Base-by-base conservation (phyloP, 2,888 invertebrate genomes). In the Helicoverpa assulta region DNA sequence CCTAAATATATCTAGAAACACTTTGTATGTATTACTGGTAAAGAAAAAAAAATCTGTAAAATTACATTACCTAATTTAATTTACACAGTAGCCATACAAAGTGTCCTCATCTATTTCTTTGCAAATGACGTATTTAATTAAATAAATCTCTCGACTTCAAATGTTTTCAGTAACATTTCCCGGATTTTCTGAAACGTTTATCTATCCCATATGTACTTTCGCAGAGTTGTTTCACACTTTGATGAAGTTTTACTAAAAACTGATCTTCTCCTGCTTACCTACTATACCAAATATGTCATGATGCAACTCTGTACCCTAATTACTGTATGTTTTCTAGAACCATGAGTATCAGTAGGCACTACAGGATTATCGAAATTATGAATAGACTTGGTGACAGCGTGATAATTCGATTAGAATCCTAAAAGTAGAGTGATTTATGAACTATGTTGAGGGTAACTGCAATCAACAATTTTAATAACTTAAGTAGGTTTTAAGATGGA, bases 401-500 rank as follows among this genome's bases (percentile, higher is more conserved):
- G 88, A 89, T 90, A 90, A 86, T 78, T 86, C 83, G 81, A 86
- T 73, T 84, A 85, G 81, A 85, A 70, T 84, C 78, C 82, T 83
- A 84, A 77, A 73, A 76, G 83, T 87, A 86, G 85, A 84, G 79
- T 74, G 66, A 71, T 84, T 82, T 83, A 81, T 78, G 70, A 83
- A 84, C 76, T 80, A 76, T 73, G 70, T 80, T 81, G 81, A 81
- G 54, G 71, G 73, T 78, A 78, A 85, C 73, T 76, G 80, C 83
- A 81, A 85, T 77, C 71, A 86, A 88, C 72, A 78, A 85, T 89
- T 90, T 88, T 86, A 89, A 86, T 86, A 87, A 82, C 59, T 16
- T 83, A 91, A 85, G 85, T 93, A 92, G 85, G 47, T 71, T 69
- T 77, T 94, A 95, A 94, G 92, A 90, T 85, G 94, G 94, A 93